These are phyloP conservation scores for Chirona hameri DNA, from an alignment of 2,888 invertebrate genomes.

Conservation along the genomic window DNA sequence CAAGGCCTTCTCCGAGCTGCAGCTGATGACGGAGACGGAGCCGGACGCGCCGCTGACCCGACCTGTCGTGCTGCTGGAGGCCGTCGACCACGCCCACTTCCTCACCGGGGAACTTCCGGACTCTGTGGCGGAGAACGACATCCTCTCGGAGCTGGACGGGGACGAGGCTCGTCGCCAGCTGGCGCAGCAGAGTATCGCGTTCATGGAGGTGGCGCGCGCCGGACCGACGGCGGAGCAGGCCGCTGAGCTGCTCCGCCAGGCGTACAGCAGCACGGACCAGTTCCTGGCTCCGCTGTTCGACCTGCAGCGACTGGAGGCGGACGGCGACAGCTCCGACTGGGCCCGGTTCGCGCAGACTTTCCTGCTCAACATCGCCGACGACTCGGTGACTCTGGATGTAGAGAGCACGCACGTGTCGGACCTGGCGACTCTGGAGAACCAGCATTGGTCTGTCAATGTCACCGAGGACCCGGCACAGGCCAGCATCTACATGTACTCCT, in stretches of 20 bases:
- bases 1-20: slow-evolving; percentile 23
- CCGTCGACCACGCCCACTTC: slow-evolving; percentile 37
- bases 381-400: neutral
- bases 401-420: neutral
- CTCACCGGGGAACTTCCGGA: slow-evolving; percentile 33
- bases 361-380: slow-evolving; percentile 23
- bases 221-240: neutral
- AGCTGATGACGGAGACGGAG: neutral
- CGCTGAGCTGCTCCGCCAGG: neutral
- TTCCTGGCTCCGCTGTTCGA: slow-evolving; percentile 27
- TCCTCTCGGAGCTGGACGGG: slow-evolving; percentile 33
- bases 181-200: slow-evolving; percentile 27
- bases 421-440: neutral
- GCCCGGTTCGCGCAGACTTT: neutral
- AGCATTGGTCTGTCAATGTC: neutral
- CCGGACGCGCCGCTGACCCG: slow-evolving; percentile 3
- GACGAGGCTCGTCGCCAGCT: slow-evolving; percentile 25
- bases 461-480: neutral
- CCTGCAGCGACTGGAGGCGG: slow-evolving; percentile 1
- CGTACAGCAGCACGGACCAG: neutral
- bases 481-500: too few relatives aligned
- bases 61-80: slow-evolving; percentile 33
- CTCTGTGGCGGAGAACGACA: slow-evolving; percentile 31
- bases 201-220: slow-evolving; percentile 9
- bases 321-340: neutral